Conservation (phyloP, 2,888 invertebrate species). For the Osmoderma eremita region DNA sequence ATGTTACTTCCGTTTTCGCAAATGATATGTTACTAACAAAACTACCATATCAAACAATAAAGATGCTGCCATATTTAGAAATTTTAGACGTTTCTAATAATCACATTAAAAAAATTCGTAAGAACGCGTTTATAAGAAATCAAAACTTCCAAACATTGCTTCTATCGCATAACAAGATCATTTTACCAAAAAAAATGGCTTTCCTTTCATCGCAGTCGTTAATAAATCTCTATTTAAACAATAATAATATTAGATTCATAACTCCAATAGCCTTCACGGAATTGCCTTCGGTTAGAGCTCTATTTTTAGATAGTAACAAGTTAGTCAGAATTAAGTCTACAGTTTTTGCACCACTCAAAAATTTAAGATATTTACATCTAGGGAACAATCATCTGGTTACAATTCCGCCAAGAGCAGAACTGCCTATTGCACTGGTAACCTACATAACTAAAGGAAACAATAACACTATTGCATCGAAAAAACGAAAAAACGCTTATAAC, state of each 20-base stretch:
- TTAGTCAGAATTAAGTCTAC: constrained; percentile 51
- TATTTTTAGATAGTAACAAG: constrained; percentile 58
- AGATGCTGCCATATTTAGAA: constrained; percentile 52
- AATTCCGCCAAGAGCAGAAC: constrained; percentile 38
- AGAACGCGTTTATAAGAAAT: constrained; percentile 45
- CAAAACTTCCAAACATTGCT: constrained; percentile 54
- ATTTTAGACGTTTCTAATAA: constrained; percentile 58
- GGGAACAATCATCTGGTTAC: constrained; percentile 52
- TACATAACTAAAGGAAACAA: constrained; percentile 41
- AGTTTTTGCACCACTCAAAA: constrained; percentile 52
- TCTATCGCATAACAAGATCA: constrained; percentile 49
- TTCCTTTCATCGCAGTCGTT: constrained; percentile 54
- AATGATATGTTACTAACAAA: constrained; percentile 55
- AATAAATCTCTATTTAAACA: constrained; percentile 55
- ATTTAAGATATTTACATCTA: constrained; percentile 56
- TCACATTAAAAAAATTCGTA: constrained; percentile 51
- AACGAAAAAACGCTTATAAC: background rate
- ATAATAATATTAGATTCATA: constrained; percentile 54
- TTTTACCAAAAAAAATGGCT: constrained; percentile 52
- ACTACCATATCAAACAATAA: constrained; percentile 46
- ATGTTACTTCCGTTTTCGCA: constrained; percentile 54
- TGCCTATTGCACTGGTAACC: constrained; percentile 23
- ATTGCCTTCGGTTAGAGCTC: constrained; percentile 50
- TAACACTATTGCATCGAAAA: background rate
- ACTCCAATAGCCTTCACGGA: constrained; percentile 53